Percentiles rank a stretch among this genome's conserved stretches.
These are phyloP conservation scores for Seriola rivoliana DNA, from an alignment of 2,113 vertebrate species.

Conservation along the genomic window DNA sequence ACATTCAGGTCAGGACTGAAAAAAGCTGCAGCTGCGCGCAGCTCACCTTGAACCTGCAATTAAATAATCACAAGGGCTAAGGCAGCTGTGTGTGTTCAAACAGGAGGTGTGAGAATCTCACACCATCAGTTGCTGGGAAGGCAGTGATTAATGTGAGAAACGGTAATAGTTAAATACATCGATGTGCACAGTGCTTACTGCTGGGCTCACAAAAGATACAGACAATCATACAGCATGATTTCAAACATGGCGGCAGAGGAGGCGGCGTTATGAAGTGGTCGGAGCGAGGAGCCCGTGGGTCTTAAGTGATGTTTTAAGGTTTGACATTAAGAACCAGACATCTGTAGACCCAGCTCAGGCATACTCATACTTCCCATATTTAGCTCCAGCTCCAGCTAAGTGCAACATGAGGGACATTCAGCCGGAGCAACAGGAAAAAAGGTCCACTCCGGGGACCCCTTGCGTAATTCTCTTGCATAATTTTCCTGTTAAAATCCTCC, in stretches of 20 bases:
- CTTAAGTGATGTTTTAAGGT: constrained; percentile 64
- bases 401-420: constrained; percentile 52
- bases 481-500: constrained; percentile 41
- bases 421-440: constrained; percentile 45
- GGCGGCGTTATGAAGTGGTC: not conserved
- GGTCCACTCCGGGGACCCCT: constrained; percentile 33
- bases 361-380: constrained; percentile 31
- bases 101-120: not conserved
- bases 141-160: not conserved
- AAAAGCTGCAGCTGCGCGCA: not conserved
- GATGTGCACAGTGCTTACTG: not conserved
- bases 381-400: constrained; percentile 47
- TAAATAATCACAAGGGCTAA: constrained; percentile 20
- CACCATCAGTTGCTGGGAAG: not conserved
- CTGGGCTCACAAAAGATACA: not conserved
- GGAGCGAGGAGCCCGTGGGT: not conserved
- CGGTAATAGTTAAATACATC: not conserved
- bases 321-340: constrained; percentile 48
- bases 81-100: constrained; percentile 6
- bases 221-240: not conserved
- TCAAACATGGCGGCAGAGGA: not conserved
- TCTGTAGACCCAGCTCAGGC: constrained; percentile 45
- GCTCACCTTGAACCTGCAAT: constrained; percentile 57
- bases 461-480: constrained; percentile 60
- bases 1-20: constrained; percentile 52